A percentile compares a stretch with the other conserved stretches of the same genome.
These are phyloP conservation scores for Diadegma fenestrale DNA, from an alignment of 2,888 invertebrate genomes.

Conservation along the genomic window DNA sequence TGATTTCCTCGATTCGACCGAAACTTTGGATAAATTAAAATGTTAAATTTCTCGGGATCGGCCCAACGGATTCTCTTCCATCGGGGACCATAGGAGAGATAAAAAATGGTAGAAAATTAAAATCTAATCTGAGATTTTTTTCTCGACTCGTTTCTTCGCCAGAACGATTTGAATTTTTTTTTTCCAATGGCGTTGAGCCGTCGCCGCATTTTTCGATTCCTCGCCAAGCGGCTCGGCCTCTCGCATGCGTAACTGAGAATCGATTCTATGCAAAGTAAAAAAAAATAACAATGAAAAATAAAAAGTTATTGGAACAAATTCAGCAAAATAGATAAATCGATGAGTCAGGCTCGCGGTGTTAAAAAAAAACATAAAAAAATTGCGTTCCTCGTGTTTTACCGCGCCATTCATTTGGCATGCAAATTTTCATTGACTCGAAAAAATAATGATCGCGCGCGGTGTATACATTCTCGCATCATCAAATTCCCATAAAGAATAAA, in stretches of 20 bases:
- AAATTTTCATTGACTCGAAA: conserved; percentile 1
- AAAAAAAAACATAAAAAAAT: not conserved
- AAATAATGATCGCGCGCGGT: not conserved
- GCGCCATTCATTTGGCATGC: not conserved
- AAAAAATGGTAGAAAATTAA: too few species aligned
- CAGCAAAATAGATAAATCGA: not conserved
- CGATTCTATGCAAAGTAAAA: not conserved
- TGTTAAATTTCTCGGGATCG: too few species aligned
- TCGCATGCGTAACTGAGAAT: not conserved
- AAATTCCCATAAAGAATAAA: conserved; percentile 22
- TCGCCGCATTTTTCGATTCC: too few species aligned
- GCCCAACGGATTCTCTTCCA: too few species aligned
- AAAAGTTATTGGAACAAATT: not conserved
- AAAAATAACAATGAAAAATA: too few species aligned
- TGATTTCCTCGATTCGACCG: too few species aligned
- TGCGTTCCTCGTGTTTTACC: not conserved
- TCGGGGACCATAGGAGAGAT: too few species aligned
- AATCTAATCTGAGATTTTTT: too few species aligned
- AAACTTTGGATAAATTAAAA: too few species aligned
- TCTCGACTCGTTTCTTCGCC: too few species aligned
- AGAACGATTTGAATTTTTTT: too few species aligned
- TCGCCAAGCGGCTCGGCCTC: not conserved
- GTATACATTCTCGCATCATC: not conserved
- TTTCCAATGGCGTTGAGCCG: too few species aligned
- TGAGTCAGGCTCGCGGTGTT: not conserved